These are phyloP conservation scores for Panthera leo DNA, from an alignment of 2,113 vertebrate species.

Conservation along the genomic window DNA sequence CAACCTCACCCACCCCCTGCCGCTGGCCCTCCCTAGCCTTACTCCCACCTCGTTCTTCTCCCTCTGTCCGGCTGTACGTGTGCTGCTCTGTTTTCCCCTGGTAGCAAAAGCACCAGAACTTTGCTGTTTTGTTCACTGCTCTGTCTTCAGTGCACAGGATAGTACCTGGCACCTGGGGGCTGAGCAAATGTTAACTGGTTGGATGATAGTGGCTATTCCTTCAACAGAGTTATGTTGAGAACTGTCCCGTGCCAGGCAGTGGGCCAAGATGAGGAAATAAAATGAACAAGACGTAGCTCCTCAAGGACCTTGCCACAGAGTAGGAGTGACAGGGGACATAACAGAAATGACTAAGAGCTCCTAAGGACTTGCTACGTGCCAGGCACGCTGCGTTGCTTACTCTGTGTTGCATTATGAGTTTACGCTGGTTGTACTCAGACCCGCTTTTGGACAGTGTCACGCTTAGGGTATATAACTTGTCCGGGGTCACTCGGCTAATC, in stretches of 20 bases:
- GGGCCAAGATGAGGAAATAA: not conserved
- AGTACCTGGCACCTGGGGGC: not conserved
- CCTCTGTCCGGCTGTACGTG: accelerated
- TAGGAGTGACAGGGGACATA: not conserved
- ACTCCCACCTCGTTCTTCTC: not conserved
- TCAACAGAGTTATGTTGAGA: accelerated
- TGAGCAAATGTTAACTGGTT: accelerated
- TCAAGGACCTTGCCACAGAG: not conserved
- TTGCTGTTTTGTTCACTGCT: not conserved
- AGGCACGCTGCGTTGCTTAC: not conserved
- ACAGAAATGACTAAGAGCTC: not conserved
- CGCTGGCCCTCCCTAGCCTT: not conserved
- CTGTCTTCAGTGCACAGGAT: accelerated
- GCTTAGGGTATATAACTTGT: not conserved
- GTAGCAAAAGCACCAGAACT: not conserved
- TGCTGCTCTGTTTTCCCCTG: not conserved
- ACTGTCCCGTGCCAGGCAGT: not conserved
- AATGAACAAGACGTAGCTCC: not conserved
- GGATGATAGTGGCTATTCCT: not conserved
- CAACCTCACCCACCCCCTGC: too few species aligned
- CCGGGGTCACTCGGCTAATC: not conserved
- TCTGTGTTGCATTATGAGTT: accelerated
- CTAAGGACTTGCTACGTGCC: too few species aligned
- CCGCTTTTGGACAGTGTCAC: not conserved
- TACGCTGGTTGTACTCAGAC: not conserved